Base-by-base conservation (phyloP, 1,140 invertebrate genomes). In the Halyomorpha halys region DNA sequence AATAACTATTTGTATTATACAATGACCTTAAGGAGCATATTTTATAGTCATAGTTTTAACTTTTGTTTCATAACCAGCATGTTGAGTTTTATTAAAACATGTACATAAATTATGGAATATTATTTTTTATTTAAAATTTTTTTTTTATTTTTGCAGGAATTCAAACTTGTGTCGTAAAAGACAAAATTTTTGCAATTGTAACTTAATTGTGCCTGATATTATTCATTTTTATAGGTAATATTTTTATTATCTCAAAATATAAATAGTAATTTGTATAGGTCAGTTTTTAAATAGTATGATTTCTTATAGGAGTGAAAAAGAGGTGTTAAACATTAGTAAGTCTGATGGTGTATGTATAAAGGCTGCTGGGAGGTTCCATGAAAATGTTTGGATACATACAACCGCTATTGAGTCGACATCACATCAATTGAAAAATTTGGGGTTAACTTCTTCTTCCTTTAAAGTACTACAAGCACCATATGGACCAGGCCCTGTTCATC, bases 151-250 rank as follows among this genome's bases (percentile, higher is more conserved):
- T 39, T 39, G 6, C 34, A 39, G 34, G 34, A 39, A 13, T 39
- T 39, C 34, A 39, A 11, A 13, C 34, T 39, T 39, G 34, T 39
- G 34, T 13, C 13, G 13, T 9, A 39, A 39, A 39, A 8, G 34
- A 39, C 34, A 39, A 39, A 8, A 13, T 39, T 39, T 25, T 16
- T 56, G 53, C 23, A 19, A 9, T 25, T 56, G 53, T 47, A 44
- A 25, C 13, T 16, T 61, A 9, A 61, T 45, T 23, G 60, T 61
- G 11, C 63, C 63, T n/a, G 51, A 64, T 44, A 44, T 64, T 23
- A 44, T 64, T 25, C 63, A 64, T 34, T 64, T 64, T 39, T 64
- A 64, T 39, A 64, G 63, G 63, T 64, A 63, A 56, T 53, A 1
- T 25, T 53, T 49, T 49, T 49, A 49, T 11, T 49, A 16, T 16